phyloP scores from a whole-genome alignment of 92 coral and sea anemone genomes.

The Desmophyllum pertusum region DNA sequence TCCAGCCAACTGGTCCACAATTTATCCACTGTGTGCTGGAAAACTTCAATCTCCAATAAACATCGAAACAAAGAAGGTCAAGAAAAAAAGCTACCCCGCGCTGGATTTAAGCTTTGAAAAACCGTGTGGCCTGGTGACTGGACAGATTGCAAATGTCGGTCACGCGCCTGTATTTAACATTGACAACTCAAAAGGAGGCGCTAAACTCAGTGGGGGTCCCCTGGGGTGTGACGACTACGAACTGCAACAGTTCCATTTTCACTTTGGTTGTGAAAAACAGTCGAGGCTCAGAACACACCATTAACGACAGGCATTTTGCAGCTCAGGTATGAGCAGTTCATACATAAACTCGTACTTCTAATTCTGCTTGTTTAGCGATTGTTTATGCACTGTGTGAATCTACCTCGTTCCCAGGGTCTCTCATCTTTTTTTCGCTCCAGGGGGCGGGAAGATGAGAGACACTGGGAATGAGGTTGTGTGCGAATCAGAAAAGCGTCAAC shows the following conservation, averaged over 20 bases:
- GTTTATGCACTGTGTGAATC: no score
- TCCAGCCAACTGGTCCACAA: slow-evolving; percentile 17
- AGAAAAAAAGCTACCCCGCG: slow-evolving; percentile 4
- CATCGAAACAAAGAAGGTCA: slow-evolving; percentile 10
- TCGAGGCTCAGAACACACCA: slow-evolving; percentile 70
- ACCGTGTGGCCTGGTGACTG: neutral
- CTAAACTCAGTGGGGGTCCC: slow-evolving; percentile 45
- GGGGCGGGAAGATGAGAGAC: no score
- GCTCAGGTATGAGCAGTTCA: slow-evolving; percentile 59
- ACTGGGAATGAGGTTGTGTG: no score
- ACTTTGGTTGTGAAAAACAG: slow-evolving; percentile 58
- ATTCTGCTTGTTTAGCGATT: neutral
- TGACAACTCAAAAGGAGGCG: slow-evolving; percentile 55
- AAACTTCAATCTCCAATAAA: slow-evolving; percentile 47
- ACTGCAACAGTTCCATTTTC: slow-evolving; percentile 51
- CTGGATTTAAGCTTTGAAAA: neutral
- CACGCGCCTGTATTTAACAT: slow-evolving; percentile 30
- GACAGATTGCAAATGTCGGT: neutral
- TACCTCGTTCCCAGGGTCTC: no score
- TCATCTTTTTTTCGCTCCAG: no score
- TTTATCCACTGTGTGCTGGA: slow-evolving; percentile 1
- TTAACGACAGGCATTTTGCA: slow-evolving; percentile 58
- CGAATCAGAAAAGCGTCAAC: no score
- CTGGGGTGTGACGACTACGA: slow-evolving; percentile 21
- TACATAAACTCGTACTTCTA: no score